phyloP scores from a whole-genome alignment of 2,113 vertebrate species.

The Dascyllus trimaculatus region DNA sequence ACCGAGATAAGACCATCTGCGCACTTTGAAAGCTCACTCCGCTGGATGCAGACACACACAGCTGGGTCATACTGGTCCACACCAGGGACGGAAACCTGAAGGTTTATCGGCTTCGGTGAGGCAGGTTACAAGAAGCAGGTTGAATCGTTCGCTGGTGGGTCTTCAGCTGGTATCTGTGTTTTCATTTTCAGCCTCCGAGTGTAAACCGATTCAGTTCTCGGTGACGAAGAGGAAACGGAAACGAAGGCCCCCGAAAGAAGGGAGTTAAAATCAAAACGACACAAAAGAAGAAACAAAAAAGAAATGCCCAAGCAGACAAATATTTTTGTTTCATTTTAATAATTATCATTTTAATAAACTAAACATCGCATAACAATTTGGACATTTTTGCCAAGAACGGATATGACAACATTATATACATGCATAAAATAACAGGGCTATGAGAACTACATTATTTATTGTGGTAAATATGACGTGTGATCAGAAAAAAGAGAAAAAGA shows the following conservation, averaged over 20 bases:
- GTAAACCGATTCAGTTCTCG: conserved; percentile 11
- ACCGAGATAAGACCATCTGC: conserved; percentile 45
- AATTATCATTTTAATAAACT: too few relatives aligned
- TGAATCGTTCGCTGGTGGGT: not conserved
- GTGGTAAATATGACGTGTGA: not conserved
- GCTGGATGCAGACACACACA: conserved; percentile 10
- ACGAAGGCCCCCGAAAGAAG: not conserved
- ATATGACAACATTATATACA: too few relatives aligned
- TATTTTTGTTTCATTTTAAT: too few relatives aligned
- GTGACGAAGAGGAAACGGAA: conserved; percentile 68
- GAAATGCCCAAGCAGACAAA: too few relatives aligned
- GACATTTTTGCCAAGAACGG: too few relatives aligned
- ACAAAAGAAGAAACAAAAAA: not conserved
- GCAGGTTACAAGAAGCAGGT: not conserved
- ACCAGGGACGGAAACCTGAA: accelerated
- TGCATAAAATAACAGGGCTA: not conserved
- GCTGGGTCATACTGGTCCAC: conserved; percentile 36
- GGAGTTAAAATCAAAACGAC: not conserved
- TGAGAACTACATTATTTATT: not conserved
- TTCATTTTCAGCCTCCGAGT: conserved; percentile 16
- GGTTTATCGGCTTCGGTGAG: not conserved
- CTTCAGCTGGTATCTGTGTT: not conserved
- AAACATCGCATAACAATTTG: too few relatives aligned
- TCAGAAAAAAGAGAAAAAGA: not conserved
- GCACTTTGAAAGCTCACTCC: conserved; percentile 52